phyloP scores from a whole-genome alignment of 53 echinoderm and acorn worm species.

The Astropecten irregularis region DNA sequence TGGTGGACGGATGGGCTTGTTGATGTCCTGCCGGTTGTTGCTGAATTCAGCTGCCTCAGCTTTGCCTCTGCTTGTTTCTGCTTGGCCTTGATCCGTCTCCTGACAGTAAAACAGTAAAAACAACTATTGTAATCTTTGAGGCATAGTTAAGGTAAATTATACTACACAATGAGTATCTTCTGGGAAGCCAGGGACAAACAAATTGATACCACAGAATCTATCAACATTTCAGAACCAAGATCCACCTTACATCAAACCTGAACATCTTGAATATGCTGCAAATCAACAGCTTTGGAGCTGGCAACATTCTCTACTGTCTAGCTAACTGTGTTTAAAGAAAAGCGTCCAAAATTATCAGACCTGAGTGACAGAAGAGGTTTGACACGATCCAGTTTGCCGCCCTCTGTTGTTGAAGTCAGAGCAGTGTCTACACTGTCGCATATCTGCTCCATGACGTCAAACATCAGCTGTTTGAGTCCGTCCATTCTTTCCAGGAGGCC shows the following conservation, averaged over 20 bases:
- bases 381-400: constrained; percentile 39
- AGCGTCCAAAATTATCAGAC: too few species aligned
- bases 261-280: too few species aligned
- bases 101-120: constrained; percentile 7
- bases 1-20: neutral
- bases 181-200: too few species aligned
- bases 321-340: too few species aligned
- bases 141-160: too few species aligned
- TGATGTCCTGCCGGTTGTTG: neutral
- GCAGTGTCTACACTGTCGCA: constrained; percentile 67
- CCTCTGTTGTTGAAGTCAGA: constrained; percentile 15
- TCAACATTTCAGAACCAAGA: too few species aligned
- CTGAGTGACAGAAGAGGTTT: constrained; percentile 72
- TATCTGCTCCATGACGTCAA: constrained; percentile 76
- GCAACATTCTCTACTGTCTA: too few species aligned
- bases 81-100: constrained; percentile 89
- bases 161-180: too few species aligned
- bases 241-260: too few species aligned
- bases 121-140: too few species aligned
- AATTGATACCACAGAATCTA: too few species aligned
- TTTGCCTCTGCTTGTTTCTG: constrained; percentile 77
- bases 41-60: constrained; percentile 34
- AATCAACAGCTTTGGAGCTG: too few species aligned
- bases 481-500: constrained; percentile 66
- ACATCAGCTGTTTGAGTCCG: constrained; percentile 61